phyloP scores from a whole-genome alignment of 2,113 vertebrate genomes.

The Bungarus multicinctus region DNA sequence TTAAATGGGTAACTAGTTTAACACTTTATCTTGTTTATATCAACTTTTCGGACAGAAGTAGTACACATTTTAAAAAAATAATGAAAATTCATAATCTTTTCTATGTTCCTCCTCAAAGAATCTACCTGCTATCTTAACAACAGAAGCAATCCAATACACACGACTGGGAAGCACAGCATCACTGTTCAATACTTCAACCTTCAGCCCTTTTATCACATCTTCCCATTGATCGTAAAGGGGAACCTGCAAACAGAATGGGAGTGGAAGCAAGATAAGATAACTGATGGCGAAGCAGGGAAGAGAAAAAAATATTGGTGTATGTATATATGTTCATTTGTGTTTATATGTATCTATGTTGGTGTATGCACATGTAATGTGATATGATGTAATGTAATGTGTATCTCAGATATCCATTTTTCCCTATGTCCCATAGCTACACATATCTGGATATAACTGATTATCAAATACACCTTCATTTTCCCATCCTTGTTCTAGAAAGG shows the following conservation, averaged over 20 bases:
- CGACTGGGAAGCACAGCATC: conserved; percentile 88
- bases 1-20: neutral
- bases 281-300: neutral
- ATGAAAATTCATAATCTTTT: neutral
- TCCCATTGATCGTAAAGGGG: conserved; percentile 91
- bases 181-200: conserved; percentile 90
- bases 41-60: neutral
- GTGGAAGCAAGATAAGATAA: neutral
- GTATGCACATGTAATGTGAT: neutral
- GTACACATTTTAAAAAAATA: neutral
- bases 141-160: conserved; percentile 93
- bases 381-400: neutral
- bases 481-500: neutral
- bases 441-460: neutral
- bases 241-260: conserved; percentile 68
- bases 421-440: neutral
- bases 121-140: conserved; percentile 86
- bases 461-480: neutral
- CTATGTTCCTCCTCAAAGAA: neutral
- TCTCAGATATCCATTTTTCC: neutral
- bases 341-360: neutral
- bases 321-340: neutral
- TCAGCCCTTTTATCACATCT: conserved; percentile 85
- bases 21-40: no score
- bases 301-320: neutral